Percentiles rank a stretch among this genome's conserved stretches.
These are phyloP conservation scores for Lithophane socia DNA, from an alignment of 2,888 invertebrate species.

Conservation along the genomic window DNA sequence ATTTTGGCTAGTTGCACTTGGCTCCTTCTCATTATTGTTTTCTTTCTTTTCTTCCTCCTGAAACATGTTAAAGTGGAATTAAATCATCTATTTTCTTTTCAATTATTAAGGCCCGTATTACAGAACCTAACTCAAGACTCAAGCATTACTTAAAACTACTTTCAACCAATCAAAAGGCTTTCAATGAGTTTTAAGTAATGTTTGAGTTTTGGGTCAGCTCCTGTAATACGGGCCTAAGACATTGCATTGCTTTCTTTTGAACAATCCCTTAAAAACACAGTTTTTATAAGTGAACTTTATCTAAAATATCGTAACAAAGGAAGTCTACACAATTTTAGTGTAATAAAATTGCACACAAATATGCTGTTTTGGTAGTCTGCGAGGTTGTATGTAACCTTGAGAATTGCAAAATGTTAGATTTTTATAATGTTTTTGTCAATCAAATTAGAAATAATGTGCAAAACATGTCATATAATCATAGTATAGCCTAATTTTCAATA, in stretches of 20 bases:
- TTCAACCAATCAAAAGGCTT: no score
- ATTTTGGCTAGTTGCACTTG: conserved; percentile 77
- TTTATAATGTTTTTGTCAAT: conserved; percentile 24
- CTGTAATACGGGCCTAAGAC: no score
- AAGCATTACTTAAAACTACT: no score
- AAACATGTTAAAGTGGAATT: conserved; percentile 62
- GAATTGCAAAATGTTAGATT: conserved; percentile 25
- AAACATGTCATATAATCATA: conserved; percentile 4
- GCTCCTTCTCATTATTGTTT: conserved; percentile 84
- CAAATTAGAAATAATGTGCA: neutral
- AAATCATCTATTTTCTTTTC: conserved; percentile 4
- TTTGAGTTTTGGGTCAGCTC: no score
- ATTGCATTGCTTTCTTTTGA: neutral
- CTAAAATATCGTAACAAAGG: conserved; percentile 4
- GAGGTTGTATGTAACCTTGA: conserved; percentile 53
- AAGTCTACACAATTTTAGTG: neutral
- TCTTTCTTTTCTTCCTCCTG: conserved; percentile 90
- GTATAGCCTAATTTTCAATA: conserved; percentile 5
- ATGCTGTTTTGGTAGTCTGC: neutral
- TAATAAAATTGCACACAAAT: conserved; percentile 7
- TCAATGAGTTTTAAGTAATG: no score
- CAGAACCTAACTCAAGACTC: no score
- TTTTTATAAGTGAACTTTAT: neutral
- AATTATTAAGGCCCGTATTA: neutral
- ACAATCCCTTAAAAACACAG: neutral